Percentiles rank a stretch among this genome's conserved stretches.
phyloP scores from a whole-genome alignment of 2,888 invertebrate genomes.

The Acleris cristana region DNA sequence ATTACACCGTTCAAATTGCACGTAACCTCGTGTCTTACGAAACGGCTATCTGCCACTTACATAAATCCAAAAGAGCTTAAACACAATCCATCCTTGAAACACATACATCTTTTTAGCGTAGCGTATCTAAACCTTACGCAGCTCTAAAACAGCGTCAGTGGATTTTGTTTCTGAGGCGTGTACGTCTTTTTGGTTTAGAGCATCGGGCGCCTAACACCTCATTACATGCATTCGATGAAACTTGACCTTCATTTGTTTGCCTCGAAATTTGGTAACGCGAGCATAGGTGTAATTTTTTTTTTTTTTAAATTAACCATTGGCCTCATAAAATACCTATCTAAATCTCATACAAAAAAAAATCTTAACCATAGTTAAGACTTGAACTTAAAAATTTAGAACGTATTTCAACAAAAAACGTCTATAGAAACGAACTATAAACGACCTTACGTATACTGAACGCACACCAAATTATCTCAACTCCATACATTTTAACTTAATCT shows the following conservation, averaged over 20 bases:
- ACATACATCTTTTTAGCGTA: background rate
- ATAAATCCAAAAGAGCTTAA: background rate
- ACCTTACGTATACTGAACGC: slow-evolving; percentile 10
- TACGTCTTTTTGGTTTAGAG: background rate
- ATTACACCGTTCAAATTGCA: slow-evolving; percentile 25
- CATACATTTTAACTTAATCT: slow-evolving; percentile 42
- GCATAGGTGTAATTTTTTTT: slow-evolving; percentile 1
- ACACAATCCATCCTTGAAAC: background rate
- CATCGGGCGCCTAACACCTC: slow-evolving; percentile 7
- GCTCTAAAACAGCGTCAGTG: background rate
- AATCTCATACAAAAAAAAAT: no score
- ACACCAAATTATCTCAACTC: slow-evolving; percentile 31
- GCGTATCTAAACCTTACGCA: no score
- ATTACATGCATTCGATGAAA: slow-evolving; percentile 5
- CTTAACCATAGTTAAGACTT: no score
- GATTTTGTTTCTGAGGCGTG: background rate
- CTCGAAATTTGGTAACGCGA: slow-evolving; percentile 10
- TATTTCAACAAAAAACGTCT: background rate
- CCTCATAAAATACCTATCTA: background rate
- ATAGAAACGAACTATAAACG: slow-evolving; percentile 8
- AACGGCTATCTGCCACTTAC: background rate
- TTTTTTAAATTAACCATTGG: background rate
- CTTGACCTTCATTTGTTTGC: slow-evolving; percentile 14
- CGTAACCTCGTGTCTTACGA: slow-evolving; percentile 24
- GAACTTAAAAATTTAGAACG: background rate